A percentile compares a stretch with the other conserved stretches of the same genome.
Conservation (phyloP, 2,113 vertebrate species). For the Cariama cristata region DNA sequence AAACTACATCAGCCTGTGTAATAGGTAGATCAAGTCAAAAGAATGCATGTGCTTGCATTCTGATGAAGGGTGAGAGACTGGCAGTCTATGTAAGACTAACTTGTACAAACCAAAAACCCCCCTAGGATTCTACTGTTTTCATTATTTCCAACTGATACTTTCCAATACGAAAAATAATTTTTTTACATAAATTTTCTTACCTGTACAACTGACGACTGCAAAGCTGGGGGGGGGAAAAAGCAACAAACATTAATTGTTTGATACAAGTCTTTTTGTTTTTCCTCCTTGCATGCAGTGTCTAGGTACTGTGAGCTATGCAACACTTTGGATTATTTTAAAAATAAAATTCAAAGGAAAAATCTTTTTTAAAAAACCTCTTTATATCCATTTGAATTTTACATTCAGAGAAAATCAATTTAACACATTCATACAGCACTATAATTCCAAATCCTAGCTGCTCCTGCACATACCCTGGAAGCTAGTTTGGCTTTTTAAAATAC, state of each 20-base stretch:
- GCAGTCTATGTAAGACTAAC: neutral
- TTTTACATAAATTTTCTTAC: slow-evolving; percentile 70
- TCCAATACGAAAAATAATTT: neutral
- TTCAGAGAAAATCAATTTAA: neutral
- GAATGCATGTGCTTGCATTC: neutral
- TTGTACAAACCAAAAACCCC: neutral
- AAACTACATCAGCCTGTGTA: neutral
- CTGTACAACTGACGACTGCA: slow-evolving; percentile 88
- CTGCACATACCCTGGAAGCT: neutral
- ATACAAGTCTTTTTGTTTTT: neutral
- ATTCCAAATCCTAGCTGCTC: neutral
- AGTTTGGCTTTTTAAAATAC: neutral
- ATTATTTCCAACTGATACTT: neutral
- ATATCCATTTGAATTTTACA: neutral
- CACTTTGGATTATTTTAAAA: neutral
- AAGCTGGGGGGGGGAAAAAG: slow-evolving; percentile 76
- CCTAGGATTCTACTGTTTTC: neutral
- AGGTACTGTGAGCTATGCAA: neutral
- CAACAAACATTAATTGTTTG: neutral
- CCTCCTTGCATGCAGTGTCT: neutral
- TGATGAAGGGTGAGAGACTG: neutral
- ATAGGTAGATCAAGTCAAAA: neutral
- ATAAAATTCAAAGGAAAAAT: neutral
- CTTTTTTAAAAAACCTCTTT: neutral
- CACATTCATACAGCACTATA: neutral